Evolutionary conservation across 2,797 vertebrate species (phyloP).

Genomic region (Sebastes minor): DNA sequence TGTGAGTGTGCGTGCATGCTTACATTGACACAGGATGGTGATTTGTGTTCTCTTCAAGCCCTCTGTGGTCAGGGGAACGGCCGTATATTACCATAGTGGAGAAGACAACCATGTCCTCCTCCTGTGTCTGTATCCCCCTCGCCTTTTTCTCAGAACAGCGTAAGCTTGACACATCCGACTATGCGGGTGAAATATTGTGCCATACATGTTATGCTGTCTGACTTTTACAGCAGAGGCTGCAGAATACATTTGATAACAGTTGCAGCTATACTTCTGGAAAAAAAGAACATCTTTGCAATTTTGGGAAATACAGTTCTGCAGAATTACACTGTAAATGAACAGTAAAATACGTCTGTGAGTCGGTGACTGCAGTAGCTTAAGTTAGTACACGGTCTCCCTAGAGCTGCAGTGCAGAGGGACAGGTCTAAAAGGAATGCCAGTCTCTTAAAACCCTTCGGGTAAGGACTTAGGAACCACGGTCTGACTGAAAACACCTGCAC

Average conservation of each 20-base stretch:
- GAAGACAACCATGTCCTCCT: conserved; percentile 60
- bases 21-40: conserved; percentile 34
- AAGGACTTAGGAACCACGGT: conserved; percentile 71
- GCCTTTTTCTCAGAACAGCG: conserved; percentile 4
- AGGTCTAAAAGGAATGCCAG: conserved; percentile 74
- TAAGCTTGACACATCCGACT: conserved; percentile 24
- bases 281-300: neutral
- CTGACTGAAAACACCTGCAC: conserved; percentile 81
- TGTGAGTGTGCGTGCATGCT: conserved; percentile 14
- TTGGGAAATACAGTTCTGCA: conserved; percentile 2
- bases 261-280: neutral
- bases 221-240: conserved; percentile 23
- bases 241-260: conserved; percentile 24
- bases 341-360: conserved; percentile 34
- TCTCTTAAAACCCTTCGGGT: conserved; percentile 68
- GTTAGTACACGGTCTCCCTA: conserved; percentile 35
- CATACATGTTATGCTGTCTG: conserved; percentile 22
- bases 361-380: conserved; percentile 47
- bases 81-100: conserved; percentile 61
- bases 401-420: conserved; percentile 52
- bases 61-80: conserved; percentile 44
- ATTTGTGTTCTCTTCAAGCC: conserved; percentile 66
- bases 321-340: conserved; percentile 24
- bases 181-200: conserved; percentile 32
- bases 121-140: conserved; percentile 26